Evolutionary conservation across 53 echinoderm and acorn worm genomes (phyloP).

Genomic region (Henricia sp.): DNA sequence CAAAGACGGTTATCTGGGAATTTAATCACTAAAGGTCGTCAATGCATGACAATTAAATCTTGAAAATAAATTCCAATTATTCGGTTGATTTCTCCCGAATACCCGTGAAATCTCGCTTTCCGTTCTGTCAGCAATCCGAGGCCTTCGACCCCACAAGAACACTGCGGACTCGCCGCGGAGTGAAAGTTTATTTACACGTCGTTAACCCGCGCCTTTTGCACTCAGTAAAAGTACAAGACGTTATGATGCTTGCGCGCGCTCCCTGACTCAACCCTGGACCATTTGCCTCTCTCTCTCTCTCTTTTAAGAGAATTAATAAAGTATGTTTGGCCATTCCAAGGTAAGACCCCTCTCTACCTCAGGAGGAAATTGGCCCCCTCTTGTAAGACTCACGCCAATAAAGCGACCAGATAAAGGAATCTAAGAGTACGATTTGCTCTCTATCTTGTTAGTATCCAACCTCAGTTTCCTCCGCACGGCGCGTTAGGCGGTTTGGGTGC

Average conservation of each 20-base stretch:
- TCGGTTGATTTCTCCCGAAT: too few species aligned
- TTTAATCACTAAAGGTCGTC: too few species aligned
- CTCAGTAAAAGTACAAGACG: conserved; percentile 39
- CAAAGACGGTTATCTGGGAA: too few species aligned
- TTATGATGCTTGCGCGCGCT: background rate
- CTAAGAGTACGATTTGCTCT: conserved; percentile 43
- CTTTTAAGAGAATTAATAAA: conserved; percentile 41
- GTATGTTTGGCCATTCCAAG: conserved; percentile 39
- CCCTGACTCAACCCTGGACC: background rate
- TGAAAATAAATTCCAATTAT: too few species aligned
- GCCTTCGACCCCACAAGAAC: too few species aligned
- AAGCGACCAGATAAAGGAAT: background rate
- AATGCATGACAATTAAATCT: too few species aligned
- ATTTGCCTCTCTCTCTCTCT: background rate
- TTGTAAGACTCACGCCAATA: conserved; percentile 1
- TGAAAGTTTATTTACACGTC: background rate
- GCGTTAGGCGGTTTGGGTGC: conserved; percentile 11
- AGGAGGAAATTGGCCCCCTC: conserved; percentile 45
- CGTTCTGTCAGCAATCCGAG: too few species aligned
- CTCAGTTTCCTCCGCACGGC: conserved; percentile 21
- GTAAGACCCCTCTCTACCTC: background rate
- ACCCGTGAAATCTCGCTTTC: too few species aligned
- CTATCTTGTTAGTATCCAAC: conserved; percentile 53
- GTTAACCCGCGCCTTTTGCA: conserved; percentile 29
- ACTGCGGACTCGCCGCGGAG: too few species aligned